phyloP scores from a whole-genome alignment of 2,797 vertebrate species.

The Syndactyla subalaris region DNA sequence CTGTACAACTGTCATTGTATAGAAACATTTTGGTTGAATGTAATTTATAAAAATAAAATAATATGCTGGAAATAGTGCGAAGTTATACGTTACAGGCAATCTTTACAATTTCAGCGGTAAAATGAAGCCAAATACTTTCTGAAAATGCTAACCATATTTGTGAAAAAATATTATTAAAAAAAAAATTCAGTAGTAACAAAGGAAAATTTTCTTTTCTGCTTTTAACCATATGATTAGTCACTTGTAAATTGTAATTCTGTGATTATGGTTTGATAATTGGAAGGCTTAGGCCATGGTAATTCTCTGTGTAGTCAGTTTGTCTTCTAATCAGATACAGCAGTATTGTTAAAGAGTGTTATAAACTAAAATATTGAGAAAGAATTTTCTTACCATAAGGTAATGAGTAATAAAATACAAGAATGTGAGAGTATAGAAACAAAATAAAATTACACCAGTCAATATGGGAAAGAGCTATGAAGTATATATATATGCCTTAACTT shows the following conservation, averaged over 20 bases:
- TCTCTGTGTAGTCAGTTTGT: not conserved
- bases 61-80: not conserved
- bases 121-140: not conserved
- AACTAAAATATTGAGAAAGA: not conserved
- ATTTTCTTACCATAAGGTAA: conserved; percentile 34
- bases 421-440: not conserved
- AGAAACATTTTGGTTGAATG: not conserved
- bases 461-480: not conserved
- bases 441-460: not conserved
- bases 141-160: not conserved
- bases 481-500: not conserved
- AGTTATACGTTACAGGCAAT: not conserved
- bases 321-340: conserved; percentile 3
- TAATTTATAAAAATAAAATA: not conserved
- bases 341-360: not conserved
- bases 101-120: not conserved
- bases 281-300: not conserved
- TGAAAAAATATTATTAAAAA: not conserved
- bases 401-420: not conserved
- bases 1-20: not conserved
- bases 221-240: not conserved
- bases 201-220: not conserved
- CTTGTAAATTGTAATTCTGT: not conserved
- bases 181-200: not conserved
- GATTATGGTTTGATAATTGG: not conserved